Evolutionary conservation across 1,140 invertebrate species (phyloP).

Genomic region (Magallana angulata): DNA sequence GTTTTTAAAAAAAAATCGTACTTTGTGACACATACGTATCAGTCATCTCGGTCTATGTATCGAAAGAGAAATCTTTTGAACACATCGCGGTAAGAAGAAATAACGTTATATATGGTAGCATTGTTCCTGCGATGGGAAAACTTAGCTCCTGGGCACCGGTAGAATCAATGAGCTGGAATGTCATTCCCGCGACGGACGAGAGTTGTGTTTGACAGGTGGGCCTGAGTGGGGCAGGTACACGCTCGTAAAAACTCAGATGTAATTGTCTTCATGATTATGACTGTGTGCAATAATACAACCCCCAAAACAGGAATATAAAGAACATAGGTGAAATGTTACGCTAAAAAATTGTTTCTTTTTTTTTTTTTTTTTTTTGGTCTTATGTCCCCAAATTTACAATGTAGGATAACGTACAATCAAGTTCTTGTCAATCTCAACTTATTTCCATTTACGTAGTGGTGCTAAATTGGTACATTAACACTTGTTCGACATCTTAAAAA

Average conservation of each 20-base stretch:
- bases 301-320: neutral
- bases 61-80: neutral
- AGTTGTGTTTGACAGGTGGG: neutral
- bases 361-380: too few species aligned
- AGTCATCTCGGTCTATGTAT: neutral
- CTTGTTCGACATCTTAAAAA: neutral
- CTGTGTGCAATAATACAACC: conserved; percentile 9
- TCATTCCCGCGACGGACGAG: neutral
- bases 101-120: neutral
- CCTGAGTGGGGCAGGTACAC: neutral
- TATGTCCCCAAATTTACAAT: too few species aligned
- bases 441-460: neutral
- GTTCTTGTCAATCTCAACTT: neutral
- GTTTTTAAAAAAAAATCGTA: too few species aligned
- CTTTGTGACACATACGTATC: neutral
- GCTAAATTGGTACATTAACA: neutral
- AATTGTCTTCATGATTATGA: conserved; percentile 20
- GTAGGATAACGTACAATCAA: neutral
- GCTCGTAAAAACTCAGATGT: neutral
- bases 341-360: too few species aligned
- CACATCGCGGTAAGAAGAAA: neutral
- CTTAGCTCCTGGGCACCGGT: conserved; percentile 23
- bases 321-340: neutral
- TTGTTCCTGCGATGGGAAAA: neutral
- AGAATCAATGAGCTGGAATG: neutral